phyloP scores from a whole-genome alignment of 2,888 invertebrate species.

The Dyspetes luteomarginatus region DNA sequence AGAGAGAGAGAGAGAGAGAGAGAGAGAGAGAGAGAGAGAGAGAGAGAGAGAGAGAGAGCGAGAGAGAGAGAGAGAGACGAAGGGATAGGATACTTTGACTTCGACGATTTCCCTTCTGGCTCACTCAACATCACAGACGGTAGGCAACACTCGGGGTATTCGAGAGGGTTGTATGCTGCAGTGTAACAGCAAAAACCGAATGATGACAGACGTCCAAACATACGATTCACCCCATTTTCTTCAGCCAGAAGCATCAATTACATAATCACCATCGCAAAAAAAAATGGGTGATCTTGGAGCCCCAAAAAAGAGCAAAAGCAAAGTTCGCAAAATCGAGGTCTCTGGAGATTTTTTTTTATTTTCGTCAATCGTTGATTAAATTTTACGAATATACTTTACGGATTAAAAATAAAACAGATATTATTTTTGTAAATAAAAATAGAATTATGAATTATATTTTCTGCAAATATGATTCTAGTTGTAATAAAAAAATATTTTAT shows the following conservation, averaged over 20 bases:
- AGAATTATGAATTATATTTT: too few relatives aligned
- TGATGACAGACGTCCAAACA: slow-evolving; percentile 49
- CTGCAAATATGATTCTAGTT: too few relatives aligned
- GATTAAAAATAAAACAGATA: too few relatives aligned
- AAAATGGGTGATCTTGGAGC: too few relatives aligned
- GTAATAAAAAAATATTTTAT: too few relatives aligned
- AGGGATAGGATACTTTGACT: slow-evolving; percentile 53
- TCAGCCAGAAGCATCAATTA: slow-evolving; percentile 25
- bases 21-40: slow-evolving; percentile 25
- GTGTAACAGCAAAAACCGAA: slow-evolving; percentile 26
- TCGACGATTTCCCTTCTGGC: slow-evolving; percentile 17
- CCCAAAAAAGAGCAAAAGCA: too few relatives aligned
- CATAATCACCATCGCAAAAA: too few relatives aligned
- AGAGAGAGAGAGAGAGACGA: slow-evolving; percentile 1
- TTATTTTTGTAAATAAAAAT: too few relatives aligned
- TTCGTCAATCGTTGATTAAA: too few relatives aligned
- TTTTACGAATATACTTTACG: too few relatives aligned
- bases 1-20: slow-evolving; percentile 2
- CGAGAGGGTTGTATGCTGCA: slow-evolving; percentile 40
- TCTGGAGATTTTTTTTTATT: too few relatives aligned
- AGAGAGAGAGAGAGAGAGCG: not conserved
- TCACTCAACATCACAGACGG: slow-evolving; percentile 39
- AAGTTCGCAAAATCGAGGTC: too few relatives aligned
- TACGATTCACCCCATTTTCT: slow-evolving; percentile 26
- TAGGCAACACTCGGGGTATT: slow-evolving; percentile 14